Evolutionary conservation across 2,888 invertebrate species (phyloP), one percentile per base, ranked within the genome.

Genomic region (Amphipoea oculea): DNA sequence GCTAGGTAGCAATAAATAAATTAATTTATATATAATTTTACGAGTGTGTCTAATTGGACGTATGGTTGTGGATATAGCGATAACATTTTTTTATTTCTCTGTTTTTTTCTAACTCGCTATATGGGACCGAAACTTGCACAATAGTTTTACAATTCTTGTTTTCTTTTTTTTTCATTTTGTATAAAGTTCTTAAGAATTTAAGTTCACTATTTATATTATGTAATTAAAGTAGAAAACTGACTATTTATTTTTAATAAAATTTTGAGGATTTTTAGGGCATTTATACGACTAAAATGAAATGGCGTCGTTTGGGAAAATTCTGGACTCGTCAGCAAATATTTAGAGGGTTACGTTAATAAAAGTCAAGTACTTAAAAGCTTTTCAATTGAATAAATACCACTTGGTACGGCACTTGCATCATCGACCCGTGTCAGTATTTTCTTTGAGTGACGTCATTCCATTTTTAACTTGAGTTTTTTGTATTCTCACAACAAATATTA

Each of bases 401-500:
- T 77, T 73, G 62, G 71, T 71, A 75, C 29, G 68, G 57, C 73
- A 73, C 69, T 80, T 73, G 69, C 45, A 76, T 63, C 63, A 71
- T 51, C 51, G 63, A 77, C n/a, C 54, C 17, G 73, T 72, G 48
- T 78, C 66, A 82, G 75, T 73, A 84, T 83, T 81, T 84, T 87
- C 89, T 90, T 92, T 89, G 84, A 87, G 89, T 93, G 92, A 92
- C 93, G 92, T 94, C 94, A 92, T 92, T 90, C 85, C 90, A 91
- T 88, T 92, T 88, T 91, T 88, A 86, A 86, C 83, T 89, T 85
- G 88, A 92, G 92, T 91, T 93, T 79, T 79, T 93, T 94, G 93
- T 95, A 95, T 94, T 97, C 97, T 97, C 97, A 97, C 97, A 97
- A 97, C 97, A 97, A 97, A 97, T 97, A 97, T 93, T 95, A 96